Percentiles rank a stretch among this genome's conserved stretches.
Conservation (phyloP, 2,797 vertebrate genomes). For the Sternarchorhynchus goeldii region DNA sequence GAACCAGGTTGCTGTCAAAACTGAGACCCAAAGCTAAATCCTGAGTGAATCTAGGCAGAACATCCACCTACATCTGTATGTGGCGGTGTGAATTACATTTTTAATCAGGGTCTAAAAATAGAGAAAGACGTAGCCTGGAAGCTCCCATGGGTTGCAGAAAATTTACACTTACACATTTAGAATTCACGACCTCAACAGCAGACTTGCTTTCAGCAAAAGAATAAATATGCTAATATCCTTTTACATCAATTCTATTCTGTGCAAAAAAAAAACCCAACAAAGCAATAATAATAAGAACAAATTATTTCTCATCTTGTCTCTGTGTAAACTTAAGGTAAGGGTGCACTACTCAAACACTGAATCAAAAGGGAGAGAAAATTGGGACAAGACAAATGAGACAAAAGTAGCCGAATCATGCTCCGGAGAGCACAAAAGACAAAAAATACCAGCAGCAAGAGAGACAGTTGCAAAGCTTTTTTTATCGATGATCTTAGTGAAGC, state of each 20-base stretch:
- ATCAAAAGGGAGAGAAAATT: not conserved
- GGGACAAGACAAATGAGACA: slow-evolving; percentile 6
- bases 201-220: slow-evolving; percentile 37
- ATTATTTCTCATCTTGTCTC: not conserved
- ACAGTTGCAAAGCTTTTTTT: slow-evolving; percentile 32
- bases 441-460: slow-evolving; percentile 64
- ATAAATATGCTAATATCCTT: not conserved
- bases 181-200: slow-evolving; percentile 63
- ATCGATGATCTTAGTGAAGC: slow-evolving; percentile 62
- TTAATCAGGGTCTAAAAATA: slow-evolving; percentile 46
- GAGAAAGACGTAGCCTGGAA: slow-evolving; percentile 36
- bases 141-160: slow-evolving; percentile 56
- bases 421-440: slow-evolving; percentile 57
- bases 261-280: not conserved
- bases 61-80: slow-evolving; percentile 13
- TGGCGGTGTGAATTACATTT: slow-evolving; percentile 16
- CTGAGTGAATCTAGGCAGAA: not conserved
- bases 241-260: too few relatives aligned
- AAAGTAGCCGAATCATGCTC: slow-evolving; percentile 17
- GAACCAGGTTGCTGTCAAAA: not conserved
- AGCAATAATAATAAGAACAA: not conserved
- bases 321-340: slow-evolving; percentile 1
- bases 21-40: not conserved
- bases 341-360: not conserved
- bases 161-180: slow-evolving; percentile 59